Percentiles rank a stretch among this genome's conserved stretches.
These are phyloP conservation scores for Podabrus alpinus DNA, from an alignment of 2,888 invertebrate genomes.

Conservation along the genomic window DNA sequence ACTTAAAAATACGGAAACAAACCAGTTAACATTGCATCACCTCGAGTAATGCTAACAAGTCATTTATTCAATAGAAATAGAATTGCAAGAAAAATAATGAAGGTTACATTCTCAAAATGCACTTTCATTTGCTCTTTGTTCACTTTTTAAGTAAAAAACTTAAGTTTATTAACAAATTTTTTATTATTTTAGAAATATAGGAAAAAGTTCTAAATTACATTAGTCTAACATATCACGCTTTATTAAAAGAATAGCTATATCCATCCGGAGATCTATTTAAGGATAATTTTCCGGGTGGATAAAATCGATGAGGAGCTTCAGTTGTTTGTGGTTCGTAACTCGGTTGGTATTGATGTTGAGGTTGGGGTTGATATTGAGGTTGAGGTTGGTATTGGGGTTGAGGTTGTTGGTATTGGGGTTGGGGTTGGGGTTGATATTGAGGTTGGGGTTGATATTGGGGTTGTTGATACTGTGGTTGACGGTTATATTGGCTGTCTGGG, in stretches of 20 bases:
- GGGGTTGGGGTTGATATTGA: conserved; percentile 58
- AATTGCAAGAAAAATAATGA: conserved; percentile 13
- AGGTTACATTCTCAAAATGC: conserved; percentile 27
- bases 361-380: conserved; percentile 42
- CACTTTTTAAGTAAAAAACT: conserved; percentile 4
- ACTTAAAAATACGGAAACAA: conserved; percentile 18
- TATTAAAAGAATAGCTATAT: conserved; percentile 84
- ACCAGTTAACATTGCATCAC: conserved; percentile 14
- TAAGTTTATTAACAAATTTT: neutral
- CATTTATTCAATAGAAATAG: neutral
- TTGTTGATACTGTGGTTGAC: conserved; percentile 50
- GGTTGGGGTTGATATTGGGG: conserved; percentile 55
- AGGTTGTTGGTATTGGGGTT: conserved; percentile 49
- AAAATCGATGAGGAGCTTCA: conserved; percentile 74
- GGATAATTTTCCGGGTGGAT: conserved; percentile 83
- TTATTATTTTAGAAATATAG: conserved; percentile 8
- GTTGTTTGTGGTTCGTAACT: conserved; percentile 58
- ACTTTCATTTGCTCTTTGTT: conserved; percentile 34
- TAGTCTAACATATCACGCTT: conserved; percentile 28
- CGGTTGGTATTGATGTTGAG: conserved; percentile 48
- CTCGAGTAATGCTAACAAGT: conserved; percentile 8
- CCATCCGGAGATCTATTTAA: conserved; percentile 87
- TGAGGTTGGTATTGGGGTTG: conserved; percentile 50
- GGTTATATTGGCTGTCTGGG: conserved; percentile 53
- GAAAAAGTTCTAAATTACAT: conserved; percentile 3